Evolutionary conservation across 2,113 vertebrate genomes (phyloP).

Genomic region (Silurus glanis): DNA sequence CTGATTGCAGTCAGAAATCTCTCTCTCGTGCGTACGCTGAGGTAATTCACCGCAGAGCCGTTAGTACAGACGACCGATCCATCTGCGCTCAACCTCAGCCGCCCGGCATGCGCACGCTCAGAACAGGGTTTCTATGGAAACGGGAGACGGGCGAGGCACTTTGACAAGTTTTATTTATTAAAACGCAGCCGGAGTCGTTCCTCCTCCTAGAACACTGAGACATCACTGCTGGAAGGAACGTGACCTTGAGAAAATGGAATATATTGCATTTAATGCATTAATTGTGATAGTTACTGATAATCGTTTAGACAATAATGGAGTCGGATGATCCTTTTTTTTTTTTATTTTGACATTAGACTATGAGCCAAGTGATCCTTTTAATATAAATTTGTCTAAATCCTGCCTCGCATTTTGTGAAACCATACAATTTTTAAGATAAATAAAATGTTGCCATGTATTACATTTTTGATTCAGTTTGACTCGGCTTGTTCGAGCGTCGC

Average conservation of each 20-base stretch:
- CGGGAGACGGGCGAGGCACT: conserved; percentile 28
- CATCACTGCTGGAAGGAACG: conserved; percentile 10
- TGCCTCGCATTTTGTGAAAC: neutral
- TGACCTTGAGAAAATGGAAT: conserved; percentile 37
- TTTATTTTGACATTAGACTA: neutral
- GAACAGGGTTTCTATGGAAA: conserved; percentile 57
- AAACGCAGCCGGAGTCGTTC: conserved; percentile 38
- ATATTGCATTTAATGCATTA: neutral
- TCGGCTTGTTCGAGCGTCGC: no score
- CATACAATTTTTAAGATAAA: neutral
- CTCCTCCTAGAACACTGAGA: conserved; percentile 14
- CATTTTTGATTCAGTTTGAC: neutral
- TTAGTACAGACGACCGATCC: conserved; percentile 37
- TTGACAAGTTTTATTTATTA: conserved; percentile 54
- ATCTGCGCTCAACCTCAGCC: conserved; percentile 44
- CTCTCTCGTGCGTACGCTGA: neutral
- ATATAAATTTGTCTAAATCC: neutral
- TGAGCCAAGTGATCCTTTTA: neutral
- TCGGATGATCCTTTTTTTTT: neutral
- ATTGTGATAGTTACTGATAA: neutral
- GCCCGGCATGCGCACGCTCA: conserved; percentile 32
- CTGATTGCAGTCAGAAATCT: conserved; percentile 49
- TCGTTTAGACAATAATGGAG: no score
- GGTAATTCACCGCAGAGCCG: conserved; percentile 46
- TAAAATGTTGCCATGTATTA: neutral